phyloP scores from a whole-genome alignment of 2,797 vertebrate genomes.

The Enteromius fasciolatus region DNA sequence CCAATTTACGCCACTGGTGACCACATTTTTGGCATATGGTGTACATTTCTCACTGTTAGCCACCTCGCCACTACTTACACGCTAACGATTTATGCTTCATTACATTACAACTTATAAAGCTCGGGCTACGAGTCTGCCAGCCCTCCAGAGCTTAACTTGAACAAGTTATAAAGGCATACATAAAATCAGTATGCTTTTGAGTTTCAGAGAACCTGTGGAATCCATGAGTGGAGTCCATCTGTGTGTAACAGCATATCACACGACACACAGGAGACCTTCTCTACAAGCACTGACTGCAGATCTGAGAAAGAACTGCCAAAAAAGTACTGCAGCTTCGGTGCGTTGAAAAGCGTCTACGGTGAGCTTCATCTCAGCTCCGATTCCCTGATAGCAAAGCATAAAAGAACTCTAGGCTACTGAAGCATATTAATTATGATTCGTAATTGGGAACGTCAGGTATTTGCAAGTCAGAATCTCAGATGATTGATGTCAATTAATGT shows the following conservation, averaged over 20 bases:
- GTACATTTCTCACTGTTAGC: constrained; percentile 10
- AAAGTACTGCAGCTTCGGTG: constrained; percentile 56
- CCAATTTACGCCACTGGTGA: constrained; percentile 2
- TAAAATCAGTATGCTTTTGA: neutral
- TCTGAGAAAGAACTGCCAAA: constrained; percentile 60
- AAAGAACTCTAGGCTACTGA: neutral
- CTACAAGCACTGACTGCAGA: constrained; percentile 3
- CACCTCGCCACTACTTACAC: constrained; percentile 10
- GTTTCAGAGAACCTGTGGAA: neutral
- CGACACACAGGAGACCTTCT: constrained; percentile 3
- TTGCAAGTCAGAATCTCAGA: neutral
- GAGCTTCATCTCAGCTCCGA: neutral
- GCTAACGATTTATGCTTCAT: neutral
- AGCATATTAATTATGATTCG: neutral
- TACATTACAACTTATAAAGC: constrained; percentile 1
- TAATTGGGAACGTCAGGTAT: neutral
- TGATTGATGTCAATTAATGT: neutral
- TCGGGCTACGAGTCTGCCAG: neutral
- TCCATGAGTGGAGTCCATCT: neutral
- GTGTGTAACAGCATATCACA: neutral
- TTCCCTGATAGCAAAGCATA: neutral
- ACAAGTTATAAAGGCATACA: neutral
- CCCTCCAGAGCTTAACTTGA: neutral
- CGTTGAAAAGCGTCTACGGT: neutral
- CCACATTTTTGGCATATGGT: constrained; percentile 14